A percentile compares a stretch with the other conserved stretches of the same genome.
Evolutionary conservation across 1,140 invertebrate species (phyloP).

Genomic region (Sycophila sp.): DNA sequence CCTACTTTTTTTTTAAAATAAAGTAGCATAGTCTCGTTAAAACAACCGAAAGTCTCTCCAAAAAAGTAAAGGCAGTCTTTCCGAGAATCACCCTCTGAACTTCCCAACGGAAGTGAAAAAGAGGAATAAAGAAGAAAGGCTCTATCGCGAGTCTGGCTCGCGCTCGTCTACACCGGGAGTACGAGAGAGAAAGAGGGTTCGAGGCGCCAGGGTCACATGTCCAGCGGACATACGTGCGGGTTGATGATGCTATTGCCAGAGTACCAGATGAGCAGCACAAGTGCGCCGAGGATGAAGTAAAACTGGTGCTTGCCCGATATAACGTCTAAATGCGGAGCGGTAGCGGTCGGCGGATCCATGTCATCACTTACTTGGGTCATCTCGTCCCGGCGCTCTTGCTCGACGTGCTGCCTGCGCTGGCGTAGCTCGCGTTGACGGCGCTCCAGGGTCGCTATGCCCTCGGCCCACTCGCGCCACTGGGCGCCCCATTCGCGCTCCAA

Average conservation of each 20-base stretch:
- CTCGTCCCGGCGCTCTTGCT: conserved; percentile 66
- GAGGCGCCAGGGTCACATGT: conserved; percentile 57
- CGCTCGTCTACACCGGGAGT: too few species aligned
- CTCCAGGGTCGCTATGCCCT: conserved; percentile 61
- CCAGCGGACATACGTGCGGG: conserved; percentile 63
- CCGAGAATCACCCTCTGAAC: too few species aligned
- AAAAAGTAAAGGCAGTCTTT: too few species aligned
- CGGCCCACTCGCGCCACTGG: conserved; percentile 64
- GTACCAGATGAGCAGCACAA: conserved; percentile 64
- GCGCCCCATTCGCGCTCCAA: conserved; percentile 66
- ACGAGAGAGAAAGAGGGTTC: neutral
- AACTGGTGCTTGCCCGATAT: conserved; percentile 63
- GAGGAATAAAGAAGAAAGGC: neutral
- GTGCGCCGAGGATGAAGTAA: conserved; percentile 62
- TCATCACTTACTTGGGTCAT: conserved; percentile 68
- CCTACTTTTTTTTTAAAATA: too few species aligned
- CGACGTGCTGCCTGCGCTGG: conserved; percentile 58
- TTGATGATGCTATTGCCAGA: conserved; percentile 67
- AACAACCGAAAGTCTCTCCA: too few species aligned
- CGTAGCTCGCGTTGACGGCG: conserved; percentile 64
- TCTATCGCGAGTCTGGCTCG: too few species aligned
- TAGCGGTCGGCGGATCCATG: conserved; percentile 50
- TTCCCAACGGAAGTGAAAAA: neutral
- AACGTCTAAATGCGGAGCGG: conserved; percentile 56
- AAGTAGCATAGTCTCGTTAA: too few species aligned